A percentile compares a stretch with the other conserved stretches of the same genome.
Evolutionary conservation across 2,113 vertebrate species (phyloP).

Genomic region (Ploceus nigricollis): DNA sequence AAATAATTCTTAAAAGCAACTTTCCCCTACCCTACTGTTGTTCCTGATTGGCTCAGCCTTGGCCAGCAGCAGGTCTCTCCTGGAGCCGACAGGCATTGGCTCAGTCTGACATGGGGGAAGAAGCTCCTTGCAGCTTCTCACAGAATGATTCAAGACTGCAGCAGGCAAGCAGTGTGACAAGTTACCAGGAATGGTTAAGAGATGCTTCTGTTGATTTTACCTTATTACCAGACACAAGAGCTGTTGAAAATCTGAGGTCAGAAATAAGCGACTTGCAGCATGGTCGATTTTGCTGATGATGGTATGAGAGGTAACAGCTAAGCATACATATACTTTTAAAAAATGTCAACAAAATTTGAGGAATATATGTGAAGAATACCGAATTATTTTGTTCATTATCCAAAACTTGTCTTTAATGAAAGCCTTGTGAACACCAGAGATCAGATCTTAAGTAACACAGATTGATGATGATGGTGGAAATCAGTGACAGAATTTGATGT

Average conservation of each 20-base stretch:
- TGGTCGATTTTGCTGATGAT: background rate
- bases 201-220: background rate
- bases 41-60: background rate
- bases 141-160: background rate
- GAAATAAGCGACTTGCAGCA: background rate
- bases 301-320: background rate
- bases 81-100: rapidly evolving
- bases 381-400: background rate
- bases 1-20: background rate
- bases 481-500: background rate
- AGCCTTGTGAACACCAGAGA: background rate
- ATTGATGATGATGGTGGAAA: background rate
- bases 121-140: background rate
- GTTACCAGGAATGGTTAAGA: background rate
- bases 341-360: background rate
- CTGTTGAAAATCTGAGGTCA: background rate
- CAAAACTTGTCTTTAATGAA: background rate
- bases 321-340: background rate
- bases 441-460: background rate
- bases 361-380: background rate
- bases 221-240: background rate
- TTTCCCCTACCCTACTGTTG: background rate
- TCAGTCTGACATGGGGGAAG: rapidly evolving
- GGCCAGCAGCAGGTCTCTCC: background rate
- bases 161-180: background rate